Evolutionary conservation across 2,888 invertebrate genomes (phyloP), one percentile per base, ranked within the genome.

Genomic region (Beris morrisii): DNA sequence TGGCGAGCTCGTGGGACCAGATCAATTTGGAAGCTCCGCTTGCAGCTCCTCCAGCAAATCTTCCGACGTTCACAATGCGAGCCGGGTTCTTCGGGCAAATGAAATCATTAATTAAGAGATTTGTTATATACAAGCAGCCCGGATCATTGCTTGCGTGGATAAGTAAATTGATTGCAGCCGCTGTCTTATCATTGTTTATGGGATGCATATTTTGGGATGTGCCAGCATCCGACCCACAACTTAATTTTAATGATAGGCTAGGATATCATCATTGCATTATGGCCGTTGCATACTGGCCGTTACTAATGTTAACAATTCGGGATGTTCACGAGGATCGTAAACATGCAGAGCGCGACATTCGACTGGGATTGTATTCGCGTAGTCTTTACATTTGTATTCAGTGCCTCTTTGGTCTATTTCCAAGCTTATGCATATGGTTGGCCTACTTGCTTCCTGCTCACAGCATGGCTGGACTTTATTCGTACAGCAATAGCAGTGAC

Each of bases 181-280:
- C 91, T 1, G 84, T 91, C 70, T 84, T 95, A 75, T 95, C 95
- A 4, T 84, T 95, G 63, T 83, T 92, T 71, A 86, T 92, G 43
- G 95, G 95, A 48, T 89, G 92, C 71, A 88, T 95, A 72, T 95
- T 92, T 79, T 95, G 94, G 93, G 93, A 95, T 76, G 85, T 95
- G 4, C 90, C 92, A 1, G 83, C 88, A 45, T 87, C 89, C 4
- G 92, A 92, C 78, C 83, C 88, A 3, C 87, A 91, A 81, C 76
- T 91, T 58, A 84, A 85, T 48, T 84, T 90, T 73, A 89, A 90
- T 77, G 91, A 91, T 77, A 84, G 95, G 66, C 78, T 93, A 67
- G 95, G 95, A n/a, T 93, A 90, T 77, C 92, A 95, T 78, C 93
- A 93, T 78, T 85, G 89, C 30, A 87, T 92, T 69, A 87, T 93